Evolutionary conservation across 1,140 invertebrate species (phyloP).

Genomic region (Drosophila gunungcola): DNA sequence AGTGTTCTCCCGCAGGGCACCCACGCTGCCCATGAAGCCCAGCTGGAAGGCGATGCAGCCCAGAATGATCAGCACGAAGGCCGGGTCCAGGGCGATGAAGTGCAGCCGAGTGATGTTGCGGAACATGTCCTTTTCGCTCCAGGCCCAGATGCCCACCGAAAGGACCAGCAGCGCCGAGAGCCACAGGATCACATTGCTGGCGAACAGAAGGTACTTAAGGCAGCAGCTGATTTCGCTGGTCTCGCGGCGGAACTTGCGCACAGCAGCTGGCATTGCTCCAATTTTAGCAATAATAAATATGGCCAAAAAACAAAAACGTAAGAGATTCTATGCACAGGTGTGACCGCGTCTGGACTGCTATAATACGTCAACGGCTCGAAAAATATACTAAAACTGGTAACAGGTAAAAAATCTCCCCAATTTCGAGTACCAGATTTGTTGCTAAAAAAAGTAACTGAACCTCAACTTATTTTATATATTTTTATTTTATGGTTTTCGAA

Average conservation of each 20-base stretch:
- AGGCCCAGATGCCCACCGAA: slow-evolving; percentile 97
- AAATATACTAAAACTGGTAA: neutral
- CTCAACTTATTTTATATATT: too few species aligned
- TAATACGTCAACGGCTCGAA: neutral
- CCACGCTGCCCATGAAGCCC: slow-evolving; percentile 98
- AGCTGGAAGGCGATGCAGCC: slow-evolving; percentile 97
- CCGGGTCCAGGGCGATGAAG: slow-evolving; percentile 96
- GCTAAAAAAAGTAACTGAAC: too few species aligned
- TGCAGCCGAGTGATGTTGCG: slow-evolving; percentile 95
- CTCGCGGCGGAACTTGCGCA: slow-evolving; percentile 92
- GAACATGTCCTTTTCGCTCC: slow-evolving; percentile 98
- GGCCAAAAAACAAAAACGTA: slow-evolving; percentile 32
- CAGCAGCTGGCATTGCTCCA: slow-evolving; percentile 66
- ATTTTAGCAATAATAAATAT: slow-evolving; percentile 44
- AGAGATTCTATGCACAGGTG: slow-evolving; percentile 20
- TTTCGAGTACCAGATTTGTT: too few species aligned
- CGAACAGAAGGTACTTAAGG: slow-evolving; percentile 98
- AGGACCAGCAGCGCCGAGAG: slow-evolving; percentile 93
- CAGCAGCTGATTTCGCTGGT: slow-evolving; percentile 98
- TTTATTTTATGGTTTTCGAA: too few species aligned
- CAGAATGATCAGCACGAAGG: slow-evolving; percentile 96
- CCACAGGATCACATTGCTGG: slow-evolving; percentile 99
- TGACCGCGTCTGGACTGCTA: neutral
- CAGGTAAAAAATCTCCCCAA: too few species aligned
- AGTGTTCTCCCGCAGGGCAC: slow-evolving; percentile 95